Base-by-base conservation (phyloP, 2,113 vertebrate species). In the Xerus inauris region DNA sequence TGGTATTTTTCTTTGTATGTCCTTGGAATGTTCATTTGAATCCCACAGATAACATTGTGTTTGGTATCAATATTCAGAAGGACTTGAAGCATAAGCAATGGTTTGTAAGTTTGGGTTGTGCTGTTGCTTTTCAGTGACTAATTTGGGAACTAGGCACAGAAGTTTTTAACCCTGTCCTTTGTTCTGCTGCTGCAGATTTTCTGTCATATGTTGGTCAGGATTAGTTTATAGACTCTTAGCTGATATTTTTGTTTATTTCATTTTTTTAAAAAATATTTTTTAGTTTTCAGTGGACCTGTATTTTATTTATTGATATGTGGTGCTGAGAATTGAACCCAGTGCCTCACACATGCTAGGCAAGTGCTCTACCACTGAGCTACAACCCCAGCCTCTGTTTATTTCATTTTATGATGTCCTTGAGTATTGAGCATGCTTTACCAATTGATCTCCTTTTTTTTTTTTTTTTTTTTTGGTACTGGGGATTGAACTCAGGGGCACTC, bases 401-500 rank as follows among this genome's bases (percentile, higher is more conserved):
- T 93, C n/a, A 72, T 75, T 92, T 95, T 95, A 72, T 89, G 91
- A 49, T 95, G 54, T 80, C 82, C 82, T 97, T 14, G 24, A 91
- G 32, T 92, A 77, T 96, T 85, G 51, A 32, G 73, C 59, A 73
- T 84, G 28, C 81, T 96, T 95, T 83, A 84, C 65, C 14, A 40
- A 92, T 93, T 85, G 79, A 77, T 87, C 71, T 93, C 57, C 45
- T 93, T 95, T n/a, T 95, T 97, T 87, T n/a, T n/a, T n/a, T n/a
- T n/a, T n/a, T n/a, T n/a, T n/a, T n/a, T n/a, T n/a, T n/a, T n/a
- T n/a, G n/a, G n/a, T n/a, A n/a, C n/a, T n/a, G n/a, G n/a, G n/a
- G n/a, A n/a, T n/a, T n/a, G n/a, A n/a, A n/a, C n/a, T n/a, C n/a
- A n/a, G n/a, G n/a, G n/a, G n/a, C n/a, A n/a, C n/a, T n/a, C n/a